These are phyloP conservation scores for Folsomia candida DNA, from an alignment of 2,888 invertebrate species.

Conservation along the genomic window DNA sequence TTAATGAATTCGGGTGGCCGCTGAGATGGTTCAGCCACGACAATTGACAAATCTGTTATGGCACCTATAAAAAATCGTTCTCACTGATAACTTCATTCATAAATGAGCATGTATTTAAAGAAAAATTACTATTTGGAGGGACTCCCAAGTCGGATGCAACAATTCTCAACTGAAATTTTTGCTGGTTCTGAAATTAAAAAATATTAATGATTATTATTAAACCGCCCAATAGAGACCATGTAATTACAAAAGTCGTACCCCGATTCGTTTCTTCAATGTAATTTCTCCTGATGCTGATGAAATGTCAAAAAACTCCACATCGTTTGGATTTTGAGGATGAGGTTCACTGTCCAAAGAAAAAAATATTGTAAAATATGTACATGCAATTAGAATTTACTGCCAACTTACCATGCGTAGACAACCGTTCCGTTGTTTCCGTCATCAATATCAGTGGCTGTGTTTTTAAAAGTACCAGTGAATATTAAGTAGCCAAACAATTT, in stretches of 20 bases:
- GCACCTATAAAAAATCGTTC: too few relatives aligned
- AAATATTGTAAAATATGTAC: too few relatives aligned
- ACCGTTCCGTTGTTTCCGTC: slow-evolving; percentile 86
- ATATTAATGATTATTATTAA: background rate
- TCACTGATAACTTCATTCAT: too few relatives aligned
- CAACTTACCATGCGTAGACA: too few relatives aligned
- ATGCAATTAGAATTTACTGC: too few relatives aligned
- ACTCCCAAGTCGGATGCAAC: slow-evolving; percentile 75
- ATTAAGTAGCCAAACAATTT: too few relatives aligned
- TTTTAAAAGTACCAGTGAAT: too few relatives aligned
- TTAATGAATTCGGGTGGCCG: slow-evolving; percentile 74
- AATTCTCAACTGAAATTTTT: slow-evolving; percentile 65
- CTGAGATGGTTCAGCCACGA: slow-evolving; percentile 82
- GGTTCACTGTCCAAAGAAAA: slow-evolving; percentile 55
- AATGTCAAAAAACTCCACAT: slow-evolving; percentile 72
- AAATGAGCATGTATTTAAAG: too few relatives aligned
- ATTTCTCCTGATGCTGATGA: slow-evolving; percentile 81
- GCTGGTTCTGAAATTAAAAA: background rate
- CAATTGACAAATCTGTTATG: slow-evolving; percentile 67
- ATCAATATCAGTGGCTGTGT: slow-evolving; percentile 87
- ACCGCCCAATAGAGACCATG: background rate
- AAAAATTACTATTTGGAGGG: too few relatives aligned
- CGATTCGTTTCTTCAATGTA: slow-evolving; percentile 66
- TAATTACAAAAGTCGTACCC: slow-evolving; percentile 23
- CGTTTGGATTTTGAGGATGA: slow-evolving; percentile 54